Conservation (phyloP, 2,888 invertebrate species). For the Tholera decimalis region DNA sequence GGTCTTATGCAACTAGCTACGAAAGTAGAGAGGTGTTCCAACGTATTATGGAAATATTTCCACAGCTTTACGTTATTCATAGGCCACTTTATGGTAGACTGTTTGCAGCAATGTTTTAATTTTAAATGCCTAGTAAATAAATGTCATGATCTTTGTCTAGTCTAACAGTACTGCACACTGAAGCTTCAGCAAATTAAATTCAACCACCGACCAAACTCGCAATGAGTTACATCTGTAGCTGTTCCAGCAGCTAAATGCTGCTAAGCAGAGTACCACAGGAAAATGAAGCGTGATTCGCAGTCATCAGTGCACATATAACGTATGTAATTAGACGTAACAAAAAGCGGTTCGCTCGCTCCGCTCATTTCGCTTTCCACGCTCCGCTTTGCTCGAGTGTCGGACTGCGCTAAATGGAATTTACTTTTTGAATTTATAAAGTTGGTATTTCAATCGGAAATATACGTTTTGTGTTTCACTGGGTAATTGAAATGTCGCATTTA, state of each 20-base stretch:
- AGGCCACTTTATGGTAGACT: neutral
- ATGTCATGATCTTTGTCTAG: neutral
- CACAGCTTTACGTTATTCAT: no score
- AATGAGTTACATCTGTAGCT: constrained; percentile 48
- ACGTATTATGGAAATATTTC: neutral
- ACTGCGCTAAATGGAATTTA: constrained; percentile 66
- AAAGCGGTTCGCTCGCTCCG: constrained; percentile 38
- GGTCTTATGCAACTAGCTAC: constrained; percentile 23
- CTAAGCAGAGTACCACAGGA: constrained; percentile 38
- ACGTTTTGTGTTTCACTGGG: constrained; percentile 55
- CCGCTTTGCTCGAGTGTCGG: constrained; percentile 45
- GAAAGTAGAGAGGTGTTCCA: constrained; percentile 6
- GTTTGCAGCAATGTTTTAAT: neutral
- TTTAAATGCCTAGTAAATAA: constrained; percentile 3
- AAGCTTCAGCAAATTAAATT: constrained; percentile 28
- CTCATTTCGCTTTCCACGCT: constrained; percentile 16
- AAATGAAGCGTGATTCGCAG: constrained; percentile 55
- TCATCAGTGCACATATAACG: constrained; percentile 55
- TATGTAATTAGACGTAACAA: constrained; percentile 64
- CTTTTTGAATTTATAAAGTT: constrained; percentile 65
- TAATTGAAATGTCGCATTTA: constrained; percentile 63
- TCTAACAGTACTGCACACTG: neutral
- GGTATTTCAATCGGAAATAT: constrained; percentile 52
- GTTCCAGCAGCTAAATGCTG: constrained; percentile 47
- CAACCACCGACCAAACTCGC: constrained; percentile 25